Evolutionary conservation across 2,797 vertebrate genomes (phyloP).

Genomic region (Lagorchestes hirsutus): DNA sequence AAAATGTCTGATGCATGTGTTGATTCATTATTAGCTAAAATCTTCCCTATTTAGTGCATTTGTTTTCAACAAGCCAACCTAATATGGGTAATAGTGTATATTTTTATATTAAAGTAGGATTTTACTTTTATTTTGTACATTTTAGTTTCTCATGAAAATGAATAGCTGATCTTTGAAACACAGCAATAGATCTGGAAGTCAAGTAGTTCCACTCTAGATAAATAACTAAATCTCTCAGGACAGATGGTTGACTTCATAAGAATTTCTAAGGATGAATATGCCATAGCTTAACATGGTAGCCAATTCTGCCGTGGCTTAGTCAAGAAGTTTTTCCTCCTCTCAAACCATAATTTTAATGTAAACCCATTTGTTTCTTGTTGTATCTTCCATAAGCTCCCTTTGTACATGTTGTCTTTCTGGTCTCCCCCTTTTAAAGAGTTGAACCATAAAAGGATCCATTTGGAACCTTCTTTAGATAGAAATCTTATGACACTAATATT

Average conservation of each 20-base stretch:
- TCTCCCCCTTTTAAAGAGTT: neutral
- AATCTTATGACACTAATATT: neutral
- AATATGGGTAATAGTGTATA: conserved; percentile 27
- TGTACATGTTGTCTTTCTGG: neutral
- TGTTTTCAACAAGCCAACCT: conserved; percentile 24
- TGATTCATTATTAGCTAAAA: conserved; percentile 49
- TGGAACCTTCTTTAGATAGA: neutral
- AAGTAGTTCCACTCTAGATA: conserved; percentile 15
- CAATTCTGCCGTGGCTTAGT: neutral
- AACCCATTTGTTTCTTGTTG: neutral
- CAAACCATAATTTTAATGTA: neutral
- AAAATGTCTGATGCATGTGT: conserved; percentile 31
- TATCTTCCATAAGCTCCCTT: neutral
- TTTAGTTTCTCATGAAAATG: conserved; percentile 54
- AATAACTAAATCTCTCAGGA: conserved; percentile 41
- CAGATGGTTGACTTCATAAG: conserved; percentile 5
- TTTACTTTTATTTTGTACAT: conserved; percentile 29
- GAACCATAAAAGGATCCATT: neutral
- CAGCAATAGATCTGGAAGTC: conserved; percentile 45
- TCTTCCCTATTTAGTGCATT: conserved; percentile 24
- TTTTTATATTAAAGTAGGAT: conserved; percentile 16
- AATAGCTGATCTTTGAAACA: conserved; percentile 57
- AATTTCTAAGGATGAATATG: neutral
- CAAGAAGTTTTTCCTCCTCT: neutral
- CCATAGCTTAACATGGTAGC: neutral